Conservation (phyloP, 2,113 vertebrate genomes). For the Cepphus grylle region DNA sequence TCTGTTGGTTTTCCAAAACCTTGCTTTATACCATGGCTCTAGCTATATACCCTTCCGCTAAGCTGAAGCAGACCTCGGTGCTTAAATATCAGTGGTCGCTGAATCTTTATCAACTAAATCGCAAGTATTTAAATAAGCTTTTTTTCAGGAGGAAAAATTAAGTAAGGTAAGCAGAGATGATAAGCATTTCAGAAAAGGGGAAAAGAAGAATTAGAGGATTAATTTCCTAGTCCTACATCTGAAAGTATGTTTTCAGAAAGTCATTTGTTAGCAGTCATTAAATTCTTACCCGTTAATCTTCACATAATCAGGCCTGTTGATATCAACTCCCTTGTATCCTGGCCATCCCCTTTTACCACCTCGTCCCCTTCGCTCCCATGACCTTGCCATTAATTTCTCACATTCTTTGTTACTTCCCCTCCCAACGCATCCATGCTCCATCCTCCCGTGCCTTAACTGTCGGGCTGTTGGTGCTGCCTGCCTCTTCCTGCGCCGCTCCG, state of each 20-base stretch:
- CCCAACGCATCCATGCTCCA: not conserved
- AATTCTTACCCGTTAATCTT: not conserved
- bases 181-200: not conserved
- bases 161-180: not conserved
- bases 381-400: not conserved
- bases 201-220: not conserved
- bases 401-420: not conserved
- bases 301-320: not conserved
- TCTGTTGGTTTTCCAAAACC: not conserved
- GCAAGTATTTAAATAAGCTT: not conserved
- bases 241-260: not conserved
- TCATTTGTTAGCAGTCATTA: not conserved
- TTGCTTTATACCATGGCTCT: not conserved
- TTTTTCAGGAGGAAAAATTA: not conserved
- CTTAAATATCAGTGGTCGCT: not conserved
- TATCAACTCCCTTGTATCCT: not conserved
- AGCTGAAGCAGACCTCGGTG: not conserved
- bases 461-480: not conserved
- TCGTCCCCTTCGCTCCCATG: accelerated
- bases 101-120: not conserved
- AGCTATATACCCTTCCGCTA: not conserved
- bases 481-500: accelerated
- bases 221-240: not conserved
- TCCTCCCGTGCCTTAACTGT: not conserved
- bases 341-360: not conserved